Evolutionary conservation across 1,140 invertebrate genomes (phyloP).

Genomic region (Pissodes strobi): DNA sequence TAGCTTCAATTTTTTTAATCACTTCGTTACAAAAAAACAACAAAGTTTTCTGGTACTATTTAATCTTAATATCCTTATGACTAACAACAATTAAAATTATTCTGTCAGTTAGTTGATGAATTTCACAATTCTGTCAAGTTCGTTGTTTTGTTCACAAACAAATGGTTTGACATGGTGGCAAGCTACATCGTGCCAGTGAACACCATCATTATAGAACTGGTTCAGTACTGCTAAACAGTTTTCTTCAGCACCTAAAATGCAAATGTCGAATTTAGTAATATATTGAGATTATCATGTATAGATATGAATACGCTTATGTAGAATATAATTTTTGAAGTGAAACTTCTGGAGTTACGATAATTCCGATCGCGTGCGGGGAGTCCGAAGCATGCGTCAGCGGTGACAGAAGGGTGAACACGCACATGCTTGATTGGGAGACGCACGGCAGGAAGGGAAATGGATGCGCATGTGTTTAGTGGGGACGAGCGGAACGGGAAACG

Average conservation of each 20-base stretch:
- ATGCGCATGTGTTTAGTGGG: too few relatives aligned
- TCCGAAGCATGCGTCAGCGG: too few relatives aligned
- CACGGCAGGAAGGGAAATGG: too few relatives aligned
- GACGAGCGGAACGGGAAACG: too few relatives aligned
- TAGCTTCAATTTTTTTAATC: too few relatives aligned
- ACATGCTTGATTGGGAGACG: too few relatives aligned
- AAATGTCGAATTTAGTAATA: not conserved
- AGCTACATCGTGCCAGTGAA: constrained; percentile 85
- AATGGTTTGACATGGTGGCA: constrained; percentile 83
- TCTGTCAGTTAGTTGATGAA: too few relatives aligned
- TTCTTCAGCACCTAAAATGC: constrained; percentile 64
- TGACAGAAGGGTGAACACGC: too few relatives aligned
- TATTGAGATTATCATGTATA: not conserved
- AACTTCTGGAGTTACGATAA: too few relatives aligned
- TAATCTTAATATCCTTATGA: not conserved
- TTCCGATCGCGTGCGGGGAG: too few relatives aligned
- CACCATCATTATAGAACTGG: constrained; percentile 84
- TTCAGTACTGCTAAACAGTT: constrained; percentile 80
- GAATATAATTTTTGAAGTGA: not conserved
- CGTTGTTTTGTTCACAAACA: constrained; percentile 82
- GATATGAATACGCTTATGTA: not conserved
- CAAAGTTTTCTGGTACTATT: not conserved
- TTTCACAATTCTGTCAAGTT: constrained; percentile 41
- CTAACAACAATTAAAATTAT: too few relatives aligned
- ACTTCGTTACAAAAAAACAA: too few relatives aligned